phyloP scores from a whole-genome alignment of 2,113 vertebrate species.

The Romanogobio albipinnatus region DNA sequence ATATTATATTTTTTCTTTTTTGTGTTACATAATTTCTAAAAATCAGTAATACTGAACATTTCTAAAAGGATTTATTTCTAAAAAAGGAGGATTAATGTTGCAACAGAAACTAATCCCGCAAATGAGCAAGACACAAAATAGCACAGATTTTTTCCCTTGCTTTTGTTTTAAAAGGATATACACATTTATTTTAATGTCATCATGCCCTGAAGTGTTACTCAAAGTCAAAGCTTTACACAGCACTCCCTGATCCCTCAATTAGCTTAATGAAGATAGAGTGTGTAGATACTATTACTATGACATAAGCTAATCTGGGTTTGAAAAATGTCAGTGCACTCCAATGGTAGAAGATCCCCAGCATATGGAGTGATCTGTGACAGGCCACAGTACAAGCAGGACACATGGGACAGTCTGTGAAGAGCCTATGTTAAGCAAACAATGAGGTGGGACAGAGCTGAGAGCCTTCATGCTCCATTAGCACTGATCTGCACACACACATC shows the following conservation, averaged over 20 bases:
- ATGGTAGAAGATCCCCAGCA: conserved; percentile 63
- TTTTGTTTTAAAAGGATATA: conserved; percentile 19
- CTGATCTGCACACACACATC: conserved; percentile 59
- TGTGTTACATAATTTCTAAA: background rate
- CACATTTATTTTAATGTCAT: conserved; percentile 5
- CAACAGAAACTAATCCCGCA: conserved; percentile 45
- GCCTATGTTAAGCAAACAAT: conserved; percentile 70
- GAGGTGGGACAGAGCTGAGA: conserved; percentile 71
- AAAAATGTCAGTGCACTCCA: conserved; percentile 71
- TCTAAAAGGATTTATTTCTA: background rate
- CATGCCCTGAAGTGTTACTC: background rate
- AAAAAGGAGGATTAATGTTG: conserved; percentile 32
- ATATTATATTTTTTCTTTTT: background rate
- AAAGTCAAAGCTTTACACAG: background rate
- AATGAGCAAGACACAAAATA: conserved; percentile 30
- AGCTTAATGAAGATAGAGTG: conserved; percentile 59
- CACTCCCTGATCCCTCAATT: conserved; percentile 38
- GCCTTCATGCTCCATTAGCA: conserved; percentile 72
- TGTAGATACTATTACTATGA: conserved; percentile 72
- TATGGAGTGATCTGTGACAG: conserved; percentile 33
- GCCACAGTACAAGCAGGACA: conserved; percentile 22
- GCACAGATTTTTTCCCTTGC: background rate
- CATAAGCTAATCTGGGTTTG: conserved; percentile 60
- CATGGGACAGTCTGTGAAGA: conserved; percentile 40
- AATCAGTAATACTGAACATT: background rate